Percentiles rank a stretch among this genome's conserved stretches.
Evolutionary conservation across 1,140 invertebrate genomes (phyloP).

Genomic region (Danaus plexippus): DNA sequence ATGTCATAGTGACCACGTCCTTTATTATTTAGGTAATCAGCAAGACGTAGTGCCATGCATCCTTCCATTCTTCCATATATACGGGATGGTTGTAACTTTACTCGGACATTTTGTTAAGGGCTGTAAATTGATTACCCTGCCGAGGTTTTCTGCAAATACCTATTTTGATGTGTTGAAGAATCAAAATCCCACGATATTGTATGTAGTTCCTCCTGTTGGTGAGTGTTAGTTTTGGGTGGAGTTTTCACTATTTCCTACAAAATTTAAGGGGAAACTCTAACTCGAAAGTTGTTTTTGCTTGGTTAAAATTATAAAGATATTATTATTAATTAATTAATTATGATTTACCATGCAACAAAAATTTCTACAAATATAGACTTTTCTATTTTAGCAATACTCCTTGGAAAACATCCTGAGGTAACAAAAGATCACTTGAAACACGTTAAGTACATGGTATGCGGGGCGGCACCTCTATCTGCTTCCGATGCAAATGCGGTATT

Average conservation of each 20-base stretch:
- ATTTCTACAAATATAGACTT: too few species aligned
- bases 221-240: slow-evolving; percentile 26
- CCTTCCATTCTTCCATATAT: slow-evolving; percentile 92
- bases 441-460: slow-evolving; percentile 74
- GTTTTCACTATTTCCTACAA: too few species aligned
- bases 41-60: slow-evolving; percentile 78
- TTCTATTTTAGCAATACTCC: slow-evolving; percentile 75
- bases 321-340: too few species aligned
- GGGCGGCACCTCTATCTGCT: slow-evolving; percentile 81
- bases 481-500: slow-evolving; percentile 74
- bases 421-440: slow-evolving; percentile 72
- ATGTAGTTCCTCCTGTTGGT: slow-evolving; percentile 79
- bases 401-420: slow-evolving; percentile 77
- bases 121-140: slow-evolving; percentile 80
- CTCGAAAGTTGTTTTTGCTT: too few species aligned
- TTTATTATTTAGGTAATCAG: slow-evolving; percentile 36
- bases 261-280: too few species aligned
- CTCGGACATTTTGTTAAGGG: slow-evolving; percentile 76
- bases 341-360: too few species aligned
- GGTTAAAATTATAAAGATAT: too few species aligned
- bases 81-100: slow-evolving; percentile 78
- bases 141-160: slow-evolving; percentile 80
- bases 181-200: slow-evolving; percentile 73
- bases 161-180: slow-evolving; percentile 75
- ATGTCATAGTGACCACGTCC: too few species aligned